Evolutionary conservation across 2,888 invertebrate genomes (phyloP).

Genomic region (Rotaria magnacalcarata): DNA sequence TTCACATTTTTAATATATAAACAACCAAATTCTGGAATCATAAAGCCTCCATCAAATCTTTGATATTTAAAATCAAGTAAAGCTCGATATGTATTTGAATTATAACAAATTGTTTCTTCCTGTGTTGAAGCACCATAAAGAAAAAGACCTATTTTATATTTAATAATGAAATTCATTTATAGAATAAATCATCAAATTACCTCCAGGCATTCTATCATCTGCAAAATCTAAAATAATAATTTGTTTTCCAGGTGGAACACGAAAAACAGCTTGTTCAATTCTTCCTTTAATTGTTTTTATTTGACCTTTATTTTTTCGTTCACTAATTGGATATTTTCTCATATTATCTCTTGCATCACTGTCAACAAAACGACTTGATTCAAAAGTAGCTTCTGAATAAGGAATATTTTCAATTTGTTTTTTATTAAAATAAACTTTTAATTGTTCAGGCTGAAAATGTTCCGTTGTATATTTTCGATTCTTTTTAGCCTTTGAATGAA

Average conservation of each 20-base stretch:
- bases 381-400: neutral
- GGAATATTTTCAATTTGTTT: neutral
- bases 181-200: neutral
- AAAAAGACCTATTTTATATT: neutral
- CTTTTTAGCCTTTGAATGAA: neutral
- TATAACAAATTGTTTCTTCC: constrained; percentile 21
- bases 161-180: no score
- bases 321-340: neutral
- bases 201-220: constrained; percentile 30
- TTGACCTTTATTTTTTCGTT: neutral
- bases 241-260: neutral
- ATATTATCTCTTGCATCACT: neutral
- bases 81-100: neutral
- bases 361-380: neutral
- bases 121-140: neutral
- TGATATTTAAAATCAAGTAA: constrained; percentile 15
- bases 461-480: neutral
- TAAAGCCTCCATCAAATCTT: neutral
- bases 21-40: constrained; percentile 6
- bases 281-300: neutral
- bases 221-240: constrained; percentile 27
- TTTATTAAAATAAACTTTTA: neutral
- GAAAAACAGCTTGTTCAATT: neutral
- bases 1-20: neutral
- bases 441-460: neutral